phyloP scores from a whole-genome alignment of 2,888 invertebrate species.

The Drosophila tripunctata region DNA sequence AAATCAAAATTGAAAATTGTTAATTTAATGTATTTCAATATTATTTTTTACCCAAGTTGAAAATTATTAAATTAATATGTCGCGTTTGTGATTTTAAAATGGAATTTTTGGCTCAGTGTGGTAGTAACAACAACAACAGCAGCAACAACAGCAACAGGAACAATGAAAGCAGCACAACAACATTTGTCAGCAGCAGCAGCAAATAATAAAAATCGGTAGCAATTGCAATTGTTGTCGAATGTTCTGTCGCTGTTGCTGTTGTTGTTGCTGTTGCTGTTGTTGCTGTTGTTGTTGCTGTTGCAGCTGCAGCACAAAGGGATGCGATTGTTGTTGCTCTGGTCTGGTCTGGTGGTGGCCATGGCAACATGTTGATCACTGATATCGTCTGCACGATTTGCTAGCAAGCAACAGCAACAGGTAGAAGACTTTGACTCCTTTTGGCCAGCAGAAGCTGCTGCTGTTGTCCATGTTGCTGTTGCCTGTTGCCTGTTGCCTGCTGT shows the following conservation, averaged over 20 bases:
- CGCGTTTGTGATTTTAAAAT: no score
- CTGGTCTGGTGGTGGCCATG: slow-evolving; percentile 48
- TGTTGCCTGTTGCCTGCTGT: slow-evolving; percentile 46
- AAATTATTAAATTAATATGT: no score
- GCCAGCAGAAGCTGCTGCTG: slow-evolving; percentile 42
- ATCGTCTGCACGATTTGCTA: slow-evolving; percentile 72
- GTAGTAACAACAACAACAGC: slow-evolving; percentile 3
- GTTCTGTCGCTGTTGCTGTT: slow-evolving; percentile 42
- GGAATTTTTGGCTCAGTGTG: no score
- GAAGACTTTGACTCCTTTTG: slow-evolving; percentile 28
- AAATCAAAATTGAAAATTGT: no score
- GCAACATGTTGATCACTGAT: slow-evolving; percentile 76
- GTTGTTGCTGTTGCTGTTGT: slow-evolving; percentile 15
- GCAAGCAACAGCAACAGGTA: slow-evolving; percentile 65
- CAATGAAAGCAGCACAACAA: slow-evolving; percentile 34
- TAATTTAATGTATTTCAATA: no score
- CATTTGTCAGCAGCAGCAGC: slow-evolving; percentile 52
- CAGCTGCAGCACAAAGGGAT: slow-evolving; percentile 62
- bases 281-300: slow-evolving; percentile 13
- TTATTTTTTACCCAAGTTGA: no score
- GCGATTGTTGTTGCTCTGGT: slow-evolving; percentile 34
- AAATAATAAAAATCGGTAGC: slow-evolving; percentile 79
- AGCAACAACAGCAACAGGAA: slow-evolving; percentile 22
- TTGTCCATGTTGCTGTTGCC: slow-evolving; percentile 21
- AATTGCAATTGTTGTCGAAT: slow-evolving; percentile 76